Conservation (phyloP, 2,888 invertebrate genomes). For the Melieria crassipennis region DNA sequence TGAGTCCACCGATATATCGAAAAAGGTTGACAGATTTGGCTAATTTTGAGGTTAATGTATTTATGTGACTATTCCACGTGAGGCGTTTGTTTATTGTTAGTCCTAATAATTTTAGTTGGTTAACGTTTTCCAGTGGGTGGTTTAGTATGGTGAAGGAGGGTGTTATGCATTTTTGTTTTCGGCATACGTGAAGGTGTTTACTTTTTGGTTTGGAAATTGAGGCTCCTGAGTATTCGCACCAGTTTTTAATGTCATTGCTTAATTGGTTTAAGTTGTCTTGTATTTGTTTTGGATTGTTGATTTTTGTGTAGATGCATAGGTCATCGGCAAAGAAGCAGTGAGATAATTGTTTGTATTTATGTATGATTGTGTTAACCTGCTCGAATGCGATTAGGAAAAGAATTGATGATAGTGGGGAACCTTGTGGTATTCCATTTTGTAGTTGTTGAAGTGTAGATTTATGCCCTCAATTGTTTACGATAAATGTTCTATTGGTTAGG, state of each 20-base stretch:
- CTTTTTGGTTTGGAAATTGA: constrained; percentile 3
- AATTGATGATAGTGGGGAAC: too few relatives aligned
- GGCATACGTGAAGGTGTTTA: constrained; percentile 4
- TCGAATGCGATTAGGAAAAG: too few relatives aligned
- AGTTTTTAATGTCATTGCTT: not conserved
- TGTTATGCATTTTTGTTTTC: not conserved
- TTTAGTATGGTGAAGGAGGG: not conserved
- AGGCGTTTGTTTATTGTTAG: not conserved
- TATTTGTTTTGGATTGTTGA: too few relatives aligned
- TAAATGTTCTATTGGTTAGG: too few relatives aligned
- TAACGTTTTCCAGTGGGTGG: not conserved
- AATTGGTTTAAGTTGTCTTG: too few relatives aligned
- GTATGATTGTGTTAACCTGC: too few relatives aligned
- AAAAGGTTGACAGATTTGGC: not conserved
- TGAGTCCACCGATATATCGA: not conserved
- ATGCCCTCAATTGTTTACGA: too few relatives aligned
- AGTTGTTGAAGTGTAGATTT: too few relatives aligned
- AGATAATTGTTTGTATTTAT: too few relatives aligned
- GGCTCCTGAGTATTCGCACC: constrained; percentile 20
- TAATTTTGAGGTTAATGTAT: not conserved
- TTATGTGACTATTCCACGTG: constrained; percentile 7
- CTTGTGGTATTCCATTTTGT: too few relatives aligned
- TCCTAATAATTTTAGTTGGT: not conserved
- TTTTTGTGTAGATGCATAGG: too few relatives aligned
- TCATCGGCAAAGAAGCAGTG: too few relatives aligned